Base-by-base conservation (phyloP, 2,113 vertebrate species). In the Larimichthys polyactis region DNA sequence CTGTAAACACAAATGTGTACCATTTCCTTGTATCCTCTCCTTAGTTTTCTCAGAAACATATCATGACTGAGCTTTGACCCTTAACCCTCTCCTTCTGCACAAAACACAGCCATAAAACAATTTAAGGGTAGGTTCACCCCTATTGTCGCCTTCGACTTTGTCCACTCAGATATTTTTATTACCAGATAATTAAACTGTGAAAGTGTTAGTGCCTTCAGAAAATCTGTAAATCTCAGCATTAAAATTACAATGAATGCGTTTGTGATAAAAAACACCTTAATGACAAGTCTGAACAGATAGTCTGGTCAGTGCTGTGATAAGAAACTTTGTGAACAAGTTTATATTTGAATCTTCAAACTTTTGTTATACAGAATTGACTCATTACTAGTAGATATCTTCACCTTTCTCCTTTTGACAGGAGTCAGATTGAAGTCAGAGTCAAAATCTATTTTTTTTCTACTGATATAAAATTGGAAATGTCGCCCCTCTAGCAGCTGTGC, bases 71-170 rank as follows among this genome's bases (percentile, higher is more conserved):
- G 52, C 90, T 91, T 93, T 92, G 89, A 93, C 84, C 84, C 44
- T 71, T 85, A 64, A 77, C 76, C 62, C n/a, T 29, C 64, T 71
- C 68, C 15, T 72, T 76, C 62, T 71, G 43, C 71, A 75, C 79
- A 89, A 15, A 85, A 91, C 84, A 91, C 43, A 84, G 82, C 3
- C 70, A 92, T 93, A 94, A 94, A 93, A 57, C 66, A 86, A 81
- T 92, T 90, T 44, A 79, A 82, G 68, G 16, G 3, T n/a, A 67
- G 59, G 46, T 90, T 92, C 52, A 85, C 19, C 65, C 32, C 24
- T 78, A 43, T 44, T 78, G 49, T 76, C 16, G 71, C 19, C 44
- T 82, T 86, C 5, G 4, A 90, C 82, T 87, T 87, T 88, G 51
- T 27, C 64, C 51, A 14, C 5, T 2, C 12, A 62, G 59, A 4